Conservation (phyloP, 23 tunicate species). For the Clavelina lepadiformis region DNA sequence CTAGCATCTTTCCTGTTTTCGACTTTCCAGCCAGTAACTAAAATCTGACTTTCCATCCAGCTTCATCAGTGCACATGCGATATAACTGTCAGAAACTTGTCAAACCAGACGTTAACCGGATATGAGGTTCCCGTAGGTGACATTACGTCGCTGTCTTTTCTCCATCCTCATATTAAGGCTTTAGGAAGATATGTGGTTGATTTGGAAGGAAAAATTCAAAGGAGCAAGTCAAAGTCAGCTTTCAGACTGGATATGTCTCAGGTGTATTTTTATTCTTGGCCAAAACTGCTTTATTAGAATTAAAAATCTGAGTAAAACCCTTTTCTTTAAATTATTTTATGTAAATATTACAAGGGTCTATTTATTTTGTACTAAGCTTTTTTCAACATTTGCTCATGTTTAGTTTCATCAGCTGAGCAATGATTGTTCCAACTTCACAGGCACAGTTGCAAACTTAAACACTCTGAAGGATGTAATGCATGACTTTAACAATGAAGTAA, state of each 20-base stretch:
- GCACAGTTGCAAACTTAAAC: not conserved
- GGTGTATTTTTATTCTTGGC: slow-evolving; percentile 4
- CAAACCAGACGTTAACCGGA: slow-evolving; percentile 17
- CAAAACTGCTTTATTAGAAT: too few species aligned
- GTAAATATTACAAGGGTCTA: too few species aligned
- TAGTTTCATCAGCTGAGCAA: slow-evolving; percentile 11
- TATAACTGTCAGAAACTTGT: slow-evolving; percentile 3
- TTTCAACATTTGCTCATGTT: not conserved
- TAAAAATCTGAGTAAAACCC: too few species aligned
- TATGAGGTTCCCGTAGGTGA: slow-evolving; percentile 1
- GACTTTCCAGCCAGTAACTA: too few species aligned
- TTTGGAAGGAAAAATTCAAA: not conserved
- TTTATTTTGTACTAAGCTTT: too few species aligned
- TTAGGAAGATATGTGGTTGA: slow-evolving; percentile 6
- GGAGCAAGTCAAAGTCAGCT: slow-evolving; percentile 4
- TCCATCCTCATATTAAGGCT: slow-evolving; percentile 16
- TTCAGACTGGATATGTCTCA: slow-evolving; percentile 12
- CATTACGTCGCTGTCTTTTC: not conserved
- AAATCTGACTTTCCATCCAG: too few species aligned
- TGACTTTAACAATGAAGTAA: too few species aligned
- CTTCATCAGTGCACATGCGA: slow-evolving; percentile 7
- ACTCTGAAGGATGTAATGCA: not conserved
- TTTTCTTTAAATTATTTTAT: too few species aligned
- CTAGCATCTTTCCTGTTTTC: too few species aligned
- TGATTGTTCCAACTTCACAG: not conserved